phyloP scores from a whole-genome alignment of 1,140 invertebrate species.

The Cataglyphis hispanica region DNA sequence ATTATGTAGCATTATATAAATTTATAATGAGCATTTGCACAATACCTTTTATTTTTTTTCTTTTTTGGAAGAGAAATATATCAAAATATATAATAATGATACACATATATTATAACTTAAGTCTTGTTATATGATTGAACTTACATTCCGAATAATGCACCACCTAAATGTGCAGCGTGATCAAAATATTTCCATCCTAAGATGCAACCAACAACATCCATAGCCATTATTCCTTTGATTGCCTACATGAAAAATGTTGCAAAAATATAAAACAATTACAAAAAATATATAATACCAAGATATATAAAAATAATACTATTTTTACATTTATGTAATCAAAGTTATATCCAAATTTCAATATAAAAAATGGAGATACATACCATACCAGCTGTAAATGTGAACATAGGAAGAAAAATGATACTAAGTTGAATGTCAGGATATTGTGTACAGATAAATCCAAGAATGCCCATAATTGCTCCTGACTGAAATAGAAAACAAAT shows the following conservation, averaged over 20 bases:
- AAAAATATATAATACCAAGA: conserved; percentile 54
- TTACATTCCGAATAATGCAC: conserved; percentile 96
- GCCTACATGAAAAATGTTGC: conserved; percentile 88
- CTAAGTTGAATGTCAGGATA: conserved; percentile 95
- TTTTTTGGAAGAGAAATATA: neutral
- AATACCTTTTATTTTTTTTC: neutral
- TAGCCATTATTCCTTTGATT: conserved; percentile 93
- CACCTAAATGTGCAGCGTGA: conserved; percentile 99
- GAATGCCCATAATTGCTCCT: conserved; percentile 96
- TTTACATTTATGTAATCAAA: conserved; percentile 14
- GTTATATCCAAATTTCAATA: neutral
- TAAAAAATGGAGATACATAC: conserved; percentile 86
- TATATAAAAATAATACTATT: conserved; percentile 60
- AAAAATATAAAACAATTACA: conserved; percentile 31
- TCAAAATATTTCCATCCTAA: conserved; percentile 97
- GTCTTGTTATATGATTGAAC: conserved; percentile 75
- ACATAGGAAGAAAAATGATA: conserved; percentile 96
- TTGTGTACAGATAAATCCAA: conserved; percentile 95
- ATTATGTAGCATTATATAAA: neutral
- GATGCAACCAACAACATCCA: conserved; percentile 94
- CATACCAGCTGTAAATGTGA: conserved; percentile 93
- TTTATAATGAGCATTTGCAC: neutral
- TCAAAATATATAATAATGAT: neutral
- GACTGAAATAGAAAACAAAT: conserved; percentile 89
- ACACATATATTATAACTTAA: conserved; percentile 3